Conservation (phyloP, 2,113 vertebrate genomes). For the Peromyscus leucopus region DNA sequence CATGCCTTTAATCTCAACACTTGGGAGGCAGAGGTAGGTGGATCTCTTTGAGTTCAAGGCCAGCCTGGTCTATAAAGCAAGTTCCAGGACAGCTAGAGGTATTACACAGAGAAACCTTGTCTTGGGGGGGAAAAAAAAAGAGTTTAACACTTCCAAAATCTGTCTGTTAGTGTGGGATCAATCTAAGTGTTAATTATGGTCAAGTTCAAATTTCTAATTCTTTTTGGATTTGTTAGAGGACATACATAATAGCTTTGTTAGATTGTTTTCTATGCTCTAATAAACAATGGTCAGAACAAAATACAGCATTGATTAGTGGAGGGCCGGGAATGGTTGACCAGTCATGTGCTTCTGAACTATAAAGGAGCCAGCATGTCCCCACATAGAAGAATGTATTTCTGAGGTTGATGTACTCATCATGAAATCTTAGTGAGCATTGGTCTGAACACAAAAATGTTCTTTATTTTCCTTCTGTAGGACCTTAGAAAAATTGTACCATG, state of each 20-base stretch:
- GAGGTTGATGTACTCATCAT: background rate
- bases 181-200: background rate
- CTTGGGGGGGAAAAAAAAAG: background rate
- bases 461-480: conserved; percentile 77
- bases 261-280: background rate
- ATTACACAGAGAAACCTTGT: too few relatives aligned
- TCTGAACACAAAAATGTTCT: conserved; percentile 50
- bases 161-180: background rate
- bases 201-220: background rate
- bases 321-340: background rate
- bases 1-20: too few relatives aligned
- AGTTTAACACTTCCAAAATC: background rate
- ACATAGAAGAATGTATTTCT: background rate
- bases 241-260: background rate
- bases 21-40: too few relatives aligned
- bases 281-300: background rate
- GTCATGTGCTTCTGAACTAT: background rate
- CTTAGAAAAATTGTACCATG: conserved; percentile 89
- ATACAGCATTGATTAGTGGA: background rate
- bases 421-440: background rate
- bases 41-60: too few relatives aligned
- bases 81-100: too few relatives aligned
- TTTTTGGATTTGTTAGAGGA: background rate
- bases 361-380: background rate
- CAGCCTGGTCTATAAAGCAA: too few relatives aligned